phyloP scores from a whole-genome alignment of 2,113 vertebrate species.

The Callopanchax toddi region DNA sequence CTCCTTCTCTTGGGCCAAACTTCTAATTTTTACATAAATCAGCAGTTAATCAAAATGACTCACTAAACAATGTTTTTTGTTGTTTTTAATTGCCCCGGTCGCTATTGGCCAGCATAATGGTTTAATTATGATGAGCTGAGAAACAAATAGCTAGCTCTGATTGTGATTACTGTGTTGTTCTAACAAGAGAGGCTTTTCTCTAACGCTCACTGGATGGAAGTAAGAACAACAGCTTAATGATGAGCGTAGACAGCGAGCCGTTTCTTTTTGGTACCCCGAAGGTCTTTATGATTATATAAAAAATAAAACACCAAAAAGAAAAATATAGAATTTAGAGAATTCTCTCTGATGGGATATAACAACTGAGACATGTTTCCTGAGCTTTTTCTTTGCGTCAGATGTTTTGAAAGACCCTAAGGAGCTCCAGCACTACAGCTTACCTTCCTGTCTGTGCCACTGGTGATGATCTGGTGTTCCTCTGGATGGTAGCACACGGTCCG shows the following conservation, averaged over 20 bases:
- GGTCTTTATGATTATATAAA: slow-evolving; percentile 19
- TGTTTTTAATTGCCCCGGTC: slow-evolving; percentile 24
- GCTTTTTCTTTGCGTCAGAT: too few relatives aligned
- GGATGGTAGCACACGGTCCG: slow-evolving; percentile 89
- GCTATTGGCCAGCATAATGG: slow-evolving; percentile 18
- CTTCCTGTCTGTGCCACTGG: slow-evolving; percentile 88
- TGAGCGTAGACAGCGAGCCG: slow-evolving; percentile 19
- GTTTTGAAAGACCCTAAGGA: too few relatives aligned
- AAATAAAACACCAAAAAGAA: background rate
- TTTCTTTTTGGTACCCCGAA: slow-evolving; percentile 1
- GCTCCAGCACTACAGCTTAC: too few relatives aligned
- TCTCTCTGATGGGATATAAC: background rate
- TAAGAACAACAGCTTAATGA: slow-evolving; percentile 41
- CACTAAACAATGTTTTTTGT: slow-evolving; percentile 11
- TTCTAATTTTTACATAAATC: slow-evolving; percentile 30
- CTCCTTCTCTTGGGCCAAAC: slow-evolving; percentile 28
- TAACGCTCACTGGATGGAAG: slow-evolving; percentile 26
- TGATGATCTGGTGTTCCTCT: slow-evolving; percentile 89
- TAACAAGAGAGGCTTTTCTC: slow-evolving; percentile 14
- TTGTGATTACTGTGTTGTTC: slow-evolving; percentile 29
- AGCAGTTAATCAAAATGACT: slow-evolving; percentile 34
- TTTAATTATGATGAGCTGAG: slow-evolving; percentile 41
- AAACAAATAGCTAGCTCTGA: slow-evolving; percentile 28
- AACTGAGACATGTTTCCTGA: background rate
- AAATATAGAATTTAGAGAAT: background rate